Evolutionary conservation across 2,797 vertebrate genomes (phyloP).

Genomic region (Sciaenops ocellatus): DNA sequence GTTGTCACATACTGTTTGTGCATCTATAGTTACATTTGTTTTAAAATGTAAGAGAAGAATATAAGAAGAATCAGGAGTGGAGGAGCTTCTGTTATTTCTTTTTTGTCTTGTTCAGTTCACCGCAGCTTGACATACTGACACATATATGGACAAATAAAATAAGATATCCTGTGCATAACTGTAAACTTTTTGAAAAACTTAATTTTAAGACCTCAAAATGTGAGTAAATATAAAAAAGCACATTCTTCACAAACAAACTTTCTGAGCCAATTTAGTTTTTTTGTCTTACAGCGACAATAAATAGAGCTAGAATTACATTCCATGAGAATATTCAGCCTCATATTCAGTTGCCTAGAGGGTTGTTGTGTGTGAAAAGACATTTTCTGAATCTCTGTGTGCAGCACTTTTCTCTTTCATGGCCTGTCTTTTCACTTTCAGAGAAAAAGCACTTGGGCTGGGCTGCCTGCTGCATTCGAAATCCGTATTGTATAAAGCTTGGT

Average conservation of each 20-base stretch:
- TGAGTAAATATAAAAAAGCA: neutral
- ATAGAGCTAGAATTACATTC: slow-evolving; percentile 34
- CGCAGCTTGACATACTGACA: neutral
- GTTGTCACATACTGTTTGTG: too few species aligned
- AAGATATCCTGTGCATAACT: neutral
- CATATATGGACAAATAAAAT: neutral
- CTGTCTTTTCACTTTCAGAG: slow-evolving; percentile 18
- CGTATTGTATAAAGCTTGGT: neutral
- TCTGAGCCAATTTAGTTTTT: slow-evolving; percentile 25
- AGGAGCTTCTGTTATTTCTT: neutral
- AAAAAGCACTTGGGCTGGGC: neutral
- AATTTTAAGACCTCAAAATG: neutral
- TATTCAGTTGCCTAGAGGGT: slow-evolving; percentile 8
- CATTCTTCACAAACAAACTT: neutral
- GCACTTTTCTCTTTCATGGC: slow-evolving; percentile 3
- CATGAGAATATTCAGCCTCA: slow-evolving; percentile 28
- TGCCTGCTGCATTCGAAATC: slow-evolving; percentile 4
- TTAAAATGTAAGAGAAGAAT: neutral
- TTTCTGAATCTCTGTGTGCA: slow-evolving; percentile 24
- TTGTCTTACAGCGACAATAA: slow-evolving; percentile 29
- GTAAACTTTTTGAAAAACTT: slow-evolving; percentile 5
- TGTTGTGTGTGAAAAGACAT: slow-evolving; percentile 3
- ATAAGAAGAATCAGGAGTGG: neutral
- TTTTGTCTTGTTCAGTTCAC: neutral
- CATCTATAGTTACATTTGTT: neutral